phyloP scores from a whole-genome alignment of 2,113 vertebrate genomes.

The Urocynchramus pylzowi region DNA sequence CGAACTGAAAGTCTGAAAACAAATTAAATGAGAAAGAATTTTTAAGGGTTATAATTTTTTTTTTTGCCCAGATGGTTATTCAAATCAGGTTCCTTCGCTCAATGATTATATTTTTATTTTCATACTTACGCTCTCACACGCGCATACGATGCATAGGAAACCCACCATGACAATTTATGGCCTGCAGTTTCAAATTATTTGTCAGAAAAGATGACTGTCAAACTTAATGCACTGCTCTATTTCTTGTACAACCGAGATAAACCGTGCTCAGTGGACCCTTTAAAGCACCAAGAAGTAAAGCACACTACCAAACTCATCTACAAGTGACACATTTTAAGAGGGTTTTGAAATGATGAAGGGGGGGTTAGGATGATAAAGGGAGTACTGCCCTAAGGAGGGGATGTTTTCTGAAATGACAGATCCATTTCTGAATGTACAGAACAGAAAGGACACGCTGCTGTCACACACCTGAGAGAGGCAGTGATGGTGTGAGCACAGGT shows the following conservation, averaged over 20 bases:
- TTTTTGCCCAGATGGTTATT: neutral
- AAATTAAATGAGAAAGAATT: neutral
- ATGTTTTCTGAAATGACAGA: neutral
- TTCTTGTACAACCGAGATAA: neutral
- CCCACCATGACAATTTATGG: neutral
- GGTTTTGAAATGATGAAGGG: neutral
- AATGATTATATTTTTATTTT: neutral
- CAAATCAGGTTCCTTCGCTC: neutral
- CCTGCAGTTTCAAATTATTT: neutral
- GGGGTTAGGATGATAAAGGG: neutral
- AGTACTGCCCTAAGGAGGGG: neutral
- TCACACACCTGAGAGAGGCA: neutral
- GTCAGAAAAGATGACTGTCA: conserved; percentile 10
- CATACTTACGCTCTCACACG: neutral
- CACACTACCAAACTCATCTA: neutral
- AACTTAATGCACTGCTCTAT: neutral
- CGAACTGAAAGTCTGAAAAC: neutral
- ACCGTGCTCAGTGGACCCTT: neutral
- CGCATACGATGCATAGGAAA: neutral
- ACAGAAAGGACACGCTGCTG: neutral
- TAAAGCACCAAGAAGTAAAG: neutral
- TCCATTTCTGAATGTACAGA: neutral
- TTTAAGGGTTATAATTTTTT: neutral
- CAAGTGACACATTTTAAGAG: neutral
- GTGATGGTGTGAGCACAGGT: neutral